Percentiles rank a stretch among this genome's conserved stretches.
phyloP scores from a whole-genome alignment of 2,888 invertebrate species.

The Tanypteryx hageni region DNA sequence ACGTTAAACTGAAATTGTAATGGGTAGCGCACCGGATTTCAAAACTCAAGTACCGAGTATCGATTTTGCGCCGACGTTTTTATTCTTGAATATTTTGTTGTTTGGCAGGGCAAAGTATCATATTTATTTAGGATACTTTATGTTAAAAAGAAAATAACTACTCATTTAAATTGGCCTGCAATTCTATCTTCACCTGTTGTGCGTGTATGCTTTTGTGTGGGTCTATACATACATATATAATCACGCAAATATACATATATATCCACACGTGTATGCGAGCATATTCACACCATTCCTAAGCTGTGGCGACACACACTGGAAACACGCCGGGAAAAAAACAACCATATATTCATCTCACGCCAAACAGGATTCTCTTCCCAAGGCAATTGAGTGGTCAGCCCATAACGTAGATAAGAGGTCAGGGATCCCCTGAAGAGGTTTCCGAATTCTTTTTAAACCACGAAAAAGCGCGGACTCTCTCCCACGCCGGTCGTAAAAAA shows the following conservation, averaged over 20 bases:
- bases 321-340: background rate
- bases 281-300: background rate
- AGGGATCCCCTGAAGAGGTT: background rate
- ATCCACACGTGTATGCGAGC: background rate
- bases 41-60: no score
- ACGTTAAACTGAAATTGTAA: no score
- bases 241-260: background rate
- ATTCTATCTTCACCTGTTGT: background rate
- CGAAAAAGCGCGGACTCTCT: constrained; percentile 17
- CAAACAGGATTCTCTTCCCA: constrained; percentile 48
- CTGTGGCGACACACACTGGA: background rate
- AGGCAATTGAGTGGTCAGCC: constrained; percentile 12
- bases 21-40: no score
- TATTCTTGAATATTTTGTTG: no score
- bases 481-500: constrained; percentile 2
- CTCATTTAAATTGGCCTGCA: no score
- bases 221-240: background rate
- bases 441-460: background rate
- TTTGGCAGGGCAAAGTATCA: no score
- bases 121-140: no score
- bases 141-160: no score
- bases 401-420: constrained; percentile 16
- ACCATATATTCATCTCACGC: constrained; percentile 2
- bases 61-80: no score
- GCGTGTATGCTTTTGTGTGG: background rate